Evolutionary conservation across 23 tunicate species (phyloP).

Genomic region (Styela plicata): DNA sequence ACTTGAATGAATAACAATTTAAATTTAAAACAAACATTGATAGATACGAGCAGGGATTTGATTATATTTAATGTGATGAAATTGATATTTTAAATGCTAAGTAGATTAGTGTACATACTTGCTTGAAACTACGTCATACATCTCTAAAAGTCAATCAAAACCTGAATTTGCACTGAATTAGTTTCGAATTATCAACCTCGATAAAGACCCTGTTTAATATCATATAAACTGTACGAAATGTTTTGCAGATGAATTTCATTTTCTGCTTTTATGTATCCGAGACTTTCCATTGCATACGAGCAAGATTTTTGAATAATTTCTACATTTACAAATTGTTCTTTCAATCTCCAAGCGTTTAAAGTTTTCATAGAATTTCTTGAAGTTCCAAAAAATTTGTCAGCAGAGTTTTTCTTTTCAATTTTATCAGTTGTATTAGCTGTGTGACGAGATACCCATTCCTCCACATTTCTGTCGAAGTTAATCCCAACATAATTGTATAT

Average conservation of each 20-base stretch:
- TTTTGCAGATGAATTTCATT: slow-evolving; percentile 22
- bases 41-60: no score
- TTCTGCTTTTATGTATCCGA: slow-evolving; percentile 16
- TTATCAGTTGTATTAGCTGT: not conserved
- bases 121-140: no score
- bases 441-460: slow-evolving; percentile 20
- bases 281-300: slow-evolving; percentile 10
- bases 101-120: no score
- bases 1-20: no score
- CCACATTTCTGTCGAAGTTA: slow-evolving; percentile 25
- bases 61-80: no score
- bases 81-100: no score
- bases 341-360: slow-evolving; percentile 21
- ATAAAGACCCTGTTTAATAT: no score
- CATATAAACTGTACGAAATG: not conserved
- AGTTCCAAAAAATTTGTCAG: slow-evolving; percentile 16
- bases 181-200: no score
- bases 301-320: slow-evolving; percentile 25
- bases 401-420: not conserved
- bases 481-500: slow-evolving; percentile 44
- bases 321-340: not conserved
- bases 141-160: no score
- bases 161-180: no score
- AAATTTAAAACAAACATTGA: no score
- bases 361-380: slow-evolving; percentile 23